phyloP scores from a whole-genome alignment of 2,113 vertebrate species.

The Anas platyrhynchos region DNA sequence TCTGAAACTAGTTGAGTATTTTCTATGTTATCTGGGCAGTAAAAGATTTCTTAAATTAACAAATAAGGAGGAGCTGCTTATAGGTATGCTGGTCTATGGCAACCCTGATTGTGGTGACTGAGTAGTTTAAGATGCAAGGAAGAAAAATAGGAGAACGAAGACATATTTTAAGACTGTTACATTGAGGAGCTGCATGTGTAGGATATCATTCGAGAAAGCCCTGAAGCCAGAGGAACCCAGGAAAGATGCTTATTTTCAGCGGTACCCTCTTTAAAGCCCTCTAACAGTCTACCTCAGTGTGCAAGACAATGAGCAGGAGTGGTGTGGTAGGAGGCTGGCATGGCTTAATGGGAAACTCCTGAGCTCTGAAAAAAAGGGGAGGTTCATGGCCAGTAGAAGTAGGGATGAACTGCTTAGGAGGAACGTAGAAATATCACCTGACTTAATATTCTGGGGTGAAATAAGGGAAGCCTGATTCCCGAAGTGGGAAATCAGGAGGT shows the following conservation, averaged over 20 bases:
- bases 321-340: fast-evolving
- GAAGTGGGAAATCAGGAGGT: background rate
- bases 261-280: background rate
- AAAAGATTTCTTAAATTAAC: background rate
- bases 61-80: background rate
- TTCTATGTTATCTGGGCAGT: background rate
- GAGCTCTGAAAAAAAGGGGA: background rate
- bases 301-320: background rate
- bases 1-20: background rate
- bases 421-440: background rate
- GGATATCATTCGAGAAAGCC: background rate
- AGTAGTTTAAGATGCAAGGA: background rate
- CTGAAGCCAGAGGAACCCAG: background rate
- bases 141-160: background rate
- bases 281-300: fast-evolving
- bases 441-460: background rate
- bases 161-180: background rate
- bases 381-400: background rate
- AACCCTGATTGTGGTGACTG: background rate
- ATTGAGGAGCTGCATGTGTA: background rate
- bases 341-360: background rate
- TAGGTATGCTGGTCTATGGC: background rate
- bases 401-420: background rate
- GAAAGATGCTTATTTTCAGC: background rate
- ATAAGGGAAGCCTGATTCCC: background rate